Conservation (phyloP, 2,797 vertebrate species). For the Geotrypetes seraphini region DNA sequence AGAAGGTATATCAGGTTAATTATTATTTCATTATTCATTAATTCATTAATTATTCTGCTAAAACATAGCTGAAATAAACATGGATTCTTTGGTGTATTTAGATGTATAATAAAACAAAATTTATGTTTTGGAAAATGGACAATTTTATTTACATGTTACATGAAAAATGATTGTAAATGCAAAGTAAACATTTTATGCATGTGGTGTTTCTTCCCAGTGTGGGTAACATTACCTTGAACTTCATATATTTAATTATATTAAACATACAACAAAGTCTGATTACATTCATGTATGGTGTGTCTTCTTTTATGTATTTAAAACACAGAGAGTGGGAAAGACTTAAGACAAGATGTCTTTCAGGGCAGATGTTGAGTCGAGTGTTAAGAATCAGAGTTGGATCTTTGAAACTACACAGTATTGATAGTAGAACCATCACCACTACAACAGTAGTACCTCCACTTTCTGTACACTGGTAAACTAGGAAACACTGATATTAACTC, state of each 20-base stretch:
- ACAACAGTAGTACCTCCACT: too few relatives aligned
- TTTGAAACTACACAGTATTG: too few relatives aligned
- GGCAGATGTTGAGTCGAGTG: too few relatives aligned
- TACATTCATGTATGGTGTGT: constrained; percentile 19
- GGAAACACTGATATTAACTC: too few relatives aligned
- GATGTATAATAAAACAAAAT: constrained; percentile 32
- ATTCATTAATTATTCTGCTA: constrained; percentile 16
- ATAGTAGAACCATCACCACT: too few relatives aligned
- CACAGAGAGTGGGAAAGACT: constrained; percentile 17
- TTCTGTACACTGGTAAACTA: too few relatives aligned
- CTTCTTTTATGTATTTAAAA: constrained; percentile 22
- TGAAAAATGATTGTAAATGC: too few relatives aligned
- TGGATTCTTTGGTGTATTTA: constrained; percentile 10
- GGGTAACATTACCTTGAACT: too few relatives aligned
- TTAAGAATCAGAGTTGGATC: too few relatives aligned
- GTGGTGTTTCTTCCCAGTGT: constrained; percentile 20
- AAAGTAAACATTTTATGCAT: too few relatives aligned
- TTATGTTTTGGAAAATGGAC: constrained; percentile 24
- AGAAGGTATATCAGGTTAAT: constrained; percentile 20
- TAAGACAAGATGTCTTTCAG: too few relatives aligned
- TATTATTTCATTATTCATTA: constrained; percentile 5
- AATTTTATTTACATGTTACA: constrained; percentile 30
- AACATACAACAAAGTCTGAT: constrained; percentile 17
- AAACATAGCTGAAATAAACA: constrained; percentile 5
- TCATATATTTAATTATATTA: constrained; percentile 19